Percentiles rank a stretch among this genome's conserved stretches.
Evolutionary conservation across 1,140 invertebrate genomes (phyloP).

Genomic region (Diploscapter pachys): DNA sequence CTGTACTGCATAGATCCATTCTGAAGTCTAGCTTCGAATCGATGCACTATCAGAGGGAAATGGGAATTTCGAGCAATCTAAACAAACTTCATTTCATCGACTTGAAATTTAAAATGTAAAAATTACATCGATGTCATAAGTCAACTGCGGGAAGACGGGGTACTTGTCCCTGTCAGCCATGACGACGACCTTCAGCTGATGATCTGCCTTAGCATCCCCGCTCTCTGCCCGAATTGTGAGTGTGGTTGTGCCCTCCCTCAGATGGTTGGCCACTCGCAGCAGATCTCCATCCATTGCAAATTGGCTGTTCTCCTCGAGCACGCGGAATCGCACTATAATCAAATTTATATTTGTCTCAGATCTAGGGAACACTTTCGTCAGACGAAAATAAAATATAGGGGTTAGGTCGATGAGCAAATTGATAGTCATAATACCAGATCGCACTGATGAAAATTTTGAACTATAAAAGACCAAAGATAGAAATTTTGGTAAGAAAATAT

Average conservation of each 20-base stretch:
- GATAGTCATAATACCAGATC: no score
- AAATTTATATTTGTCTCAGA: background rate
- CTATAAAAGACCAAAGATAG: no score
- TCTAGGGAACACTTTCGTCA: no score
- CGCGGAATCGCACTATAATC: constrained; percentile 19
- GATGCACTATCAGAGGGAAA: constrained; percentile 28
- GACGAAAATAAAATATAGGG: no score
- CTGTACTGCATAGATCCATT: constrained; percentile 33
- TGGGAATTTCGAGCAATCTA: constrained; percentile 11
- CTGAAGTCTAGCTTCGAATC: constrained; percentile 23
- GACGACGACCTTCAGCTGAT: constrained; percentile 42
- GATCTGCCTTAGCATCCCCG: constrained; percentile 20
- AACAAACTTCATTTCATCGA: background rate
- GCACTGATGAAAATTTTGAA: no score
- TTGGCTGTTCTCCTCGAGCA: constrained; percentile 24
- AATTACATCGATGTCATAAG: constrained; percentile 46
- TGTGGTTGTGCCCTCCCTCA: constrained; percentile 7
- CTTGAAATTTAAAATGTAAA: background rate
- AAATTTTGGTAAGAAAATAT: no score
- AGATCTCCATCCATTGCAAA: constrained; percentile 44
- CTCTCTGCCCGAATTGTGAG: constrained; percentile 29
- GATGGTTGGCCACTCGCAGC: constrained; percentile 30
- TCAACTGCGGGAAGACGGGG: constrained; percentile 52
- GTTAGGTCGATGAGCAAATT: no score
- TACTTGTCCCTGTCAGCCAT: constrained; percentile 54